Evolutionary conservation across 2,888 invertebrate species (phyloP).

Genomic region (Syrphus vitripennis): DNA sequence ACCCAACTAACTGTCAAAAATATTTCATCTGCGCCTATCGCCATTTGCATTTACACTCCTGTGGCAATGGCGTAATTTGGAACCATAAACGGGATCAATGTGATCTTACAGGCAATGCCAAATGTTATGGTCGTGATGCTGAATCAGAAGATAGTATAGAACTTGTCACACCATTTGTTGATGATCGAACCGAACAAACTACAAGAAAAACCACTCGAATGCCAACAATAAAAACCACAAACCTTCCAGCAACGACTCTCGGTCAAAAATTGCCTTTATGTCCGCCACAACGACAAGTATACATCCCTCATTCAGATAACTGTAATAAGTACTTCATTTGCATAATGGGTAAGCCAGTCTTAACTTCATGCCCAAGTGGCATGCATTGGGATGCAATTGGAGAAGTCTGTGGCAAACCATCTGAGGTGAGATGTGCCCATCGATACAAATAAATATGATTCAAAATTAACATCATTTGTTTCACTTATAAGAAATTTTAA

Average conservation of each 20-base stretch:
- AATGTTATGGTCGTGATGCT: conserved; percentile 73
- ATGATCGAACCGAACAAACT: neutral
- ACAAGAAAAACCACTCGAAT: neutral
- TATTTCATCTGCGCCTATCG: conserved; percentile 79
- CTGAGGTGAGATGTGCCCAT: conserved; percentile 21
- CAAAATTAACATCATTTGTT: neutral
- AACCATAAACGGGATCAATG: conserved; percentile 76
- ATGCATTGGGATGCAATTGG: conserved; percentile 77
- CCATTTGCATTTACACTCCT: conserved; percentile 77
- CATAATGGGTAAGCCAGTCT: conserved; percentile 76
- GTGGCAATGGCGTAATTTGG: conserved; percentile 77
- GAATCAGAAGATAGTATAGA: neutral
- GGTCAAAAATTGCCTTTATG: conserved; percentile 72
- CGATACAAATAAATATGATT: neutral
- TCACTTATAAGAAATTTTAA: too few species aligned
- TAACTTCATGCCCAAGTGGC: conserved; percentile 77
- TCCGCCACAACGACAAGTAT: conserved; percentile 74
- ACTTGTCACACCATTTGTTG: conserved; percentile 64
- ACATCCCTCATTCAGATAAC: conserved; percentile 76
- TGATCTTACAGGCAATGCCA: conserved; percentile 72
- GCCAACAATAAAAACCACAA: conserved; percentile 29
- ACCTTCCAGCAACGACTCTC: neutral
- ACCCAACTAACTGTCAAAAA: conserved; percentile 76
- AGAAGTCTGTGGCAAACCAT: conserved; percentile 74
- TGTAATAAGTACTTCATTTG: conserved; percentile 79